Conservation (phyloP, 2,113 vertebrate species). For the Lophochroa leadbeateri region DNA sequence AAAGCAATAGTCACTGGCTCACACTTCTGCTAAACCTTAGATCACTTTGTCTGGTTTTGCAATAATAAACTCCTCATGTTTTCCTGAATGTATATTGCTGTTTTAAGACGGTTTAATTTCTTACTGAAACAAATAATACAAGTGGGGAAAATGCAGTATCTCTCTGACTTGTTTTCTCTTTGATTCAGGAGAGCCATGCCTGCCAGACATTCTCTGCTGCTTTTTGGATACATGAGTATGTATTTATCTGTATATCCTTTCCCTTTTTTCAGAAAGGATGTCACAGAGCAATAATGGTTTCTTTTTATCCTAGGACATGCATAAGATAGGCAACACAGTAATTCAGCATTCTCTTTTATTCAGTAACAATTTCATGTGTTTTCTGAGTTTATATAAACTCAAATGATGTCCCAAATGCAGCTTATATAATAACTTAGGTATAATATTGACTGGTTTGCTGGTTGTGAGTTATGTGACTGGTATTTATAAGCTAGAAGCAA, state of each 20-base stretch:
- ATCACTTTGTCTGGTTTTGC: not conserved
- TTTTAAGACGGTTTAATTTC: not conserved
- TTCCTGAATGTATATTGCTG: not conserved
- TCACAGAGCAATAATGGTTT: not conserved
- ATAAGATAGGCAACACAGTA: not conserved
- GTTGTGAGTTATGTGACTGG: not conserved
- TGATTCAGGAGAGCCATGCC: not conserved
- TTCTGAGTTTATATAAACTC: not conserved
- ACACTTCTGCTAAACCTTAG: not conserved
- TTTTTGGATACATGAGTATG: not conserved
- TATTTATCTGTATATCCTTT: not conserved
- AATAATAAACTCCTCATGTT: not conserved
- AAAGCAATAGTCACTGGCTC: not conserved
- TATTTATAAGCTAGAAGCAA: not conserved
- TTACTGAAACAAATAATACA: not conserved
- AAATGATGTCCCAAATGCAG: not conserved
- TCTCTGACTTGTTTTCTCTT: not conserved
- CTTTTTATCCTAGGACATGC: not conserved
- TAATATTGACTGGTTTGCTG: not conserved
- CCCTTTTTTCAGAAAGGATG: not conserved
- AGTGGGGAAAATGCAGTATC: not conserved
- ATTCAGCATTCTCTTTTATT: not conserved
- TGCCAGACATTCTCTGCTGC: not conserved
- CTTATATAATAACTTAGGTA: not conserved
- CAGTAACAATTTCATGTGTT: not conserved